phyloP scores from a whole-genome alignment of 1,140 invertebrate species.

The Heliconius melpomene region DNA sequence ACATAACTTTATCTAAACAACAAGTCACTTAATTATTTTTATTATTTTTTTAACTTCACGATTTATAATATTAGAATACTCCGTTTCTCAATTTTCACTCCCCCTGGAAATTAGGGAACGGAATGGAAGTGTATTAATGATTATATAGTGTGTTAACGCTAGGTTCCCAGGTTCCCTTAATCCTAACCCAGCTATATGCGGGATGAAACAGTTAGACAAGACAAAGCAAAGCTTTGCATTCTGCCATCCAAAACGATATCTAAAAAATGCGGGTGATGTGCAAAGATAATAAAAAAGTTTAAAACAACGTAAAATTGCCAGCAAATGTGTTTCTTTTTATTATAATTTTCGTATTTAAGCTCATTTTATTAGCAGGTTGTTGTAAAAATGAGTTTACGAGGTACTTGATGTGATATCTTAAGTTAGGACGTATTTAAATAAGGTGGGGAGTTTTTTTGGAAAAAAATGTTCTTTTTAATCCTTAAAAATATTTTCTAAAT shows the following conservation, averaged over 20 bases:
- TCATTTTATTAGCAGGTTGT: constrained; percentile 18
- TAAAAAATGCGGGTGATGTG: neutral
- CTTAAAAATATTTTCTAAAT: no score
- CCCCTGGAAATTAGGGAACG: no score
- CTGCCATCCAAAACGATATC: no score
- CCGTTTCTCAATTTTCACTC: no score
- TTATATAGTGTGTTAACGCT: no score
- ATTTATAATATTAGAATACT: neutral
- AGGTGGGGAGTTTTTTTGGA: constrained; percentile 10
- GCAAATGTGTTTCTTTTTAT: constrained; percentile 20
- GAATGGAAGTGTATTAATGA: no score
- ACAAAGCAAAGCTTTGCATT: no score
- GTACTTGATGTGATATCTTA: constrained; percentile 29
- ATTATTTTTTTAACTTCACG: neutral
- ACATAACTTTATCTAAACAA: constrained; percentile 10
- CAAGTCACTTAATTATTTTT: neutral
- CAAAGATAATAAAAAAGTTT: neutral
- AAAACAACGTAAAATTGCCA: neutral
- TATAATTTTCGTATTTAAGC: constrained; percentile 16
- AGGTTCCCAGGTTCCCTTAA: no score
- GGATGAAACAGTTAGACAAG: no score
- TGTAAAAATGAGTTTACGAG: constrained; percentile 37
- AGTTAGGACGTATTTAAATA: constrained; percentile 25
- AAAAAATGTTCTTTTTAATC: no score
- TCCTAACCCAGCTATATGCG: no score